Conservation (phyloP, 2,113 vertebrate species). For the Percina caprodes region DNA sequence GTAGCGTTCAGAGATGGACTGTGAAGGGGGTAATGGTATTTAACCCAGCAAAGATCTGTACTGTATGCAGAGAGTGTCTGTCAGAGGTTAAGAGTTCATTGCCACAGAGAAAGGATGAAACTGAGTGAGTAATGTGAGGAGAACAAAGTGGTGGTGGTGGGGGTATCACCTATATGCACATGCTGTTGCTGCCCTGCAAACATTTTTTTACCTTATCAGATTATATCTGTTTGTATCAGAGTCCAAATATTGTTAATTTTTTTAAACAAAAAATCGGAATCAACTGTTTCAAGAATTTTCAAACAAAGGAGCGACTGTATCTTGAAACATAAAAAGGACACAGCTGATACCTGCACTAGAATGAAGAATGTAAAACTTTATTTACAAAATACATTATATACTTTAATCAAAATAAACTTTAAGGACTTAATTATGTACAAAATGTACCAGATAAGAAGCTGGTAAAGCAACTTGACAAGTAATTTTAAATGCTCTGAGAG, state of each 20-base stretch:
- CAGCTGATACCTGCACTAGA: neutral
- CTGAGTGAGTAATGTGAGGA: neutral
- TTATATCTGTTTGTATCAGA: neutral
- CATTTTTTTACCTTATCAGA: neutral
- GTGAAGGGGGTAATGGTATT: neutral
- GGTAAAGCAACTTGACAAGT: neutral
- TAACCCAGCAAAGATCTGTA: conserved; percentile 12
- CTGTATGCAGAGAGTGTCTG: conserved; percentile 6
- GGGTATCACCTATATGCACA: neutral
- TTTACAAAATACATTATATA: too few relatives aligned
- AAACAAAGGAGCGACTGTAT: neutral
- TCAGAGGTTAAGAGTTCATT: conserved; percentile 28
- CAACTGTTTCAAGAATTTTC: neutral
- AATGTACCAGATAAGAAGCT: neutral
- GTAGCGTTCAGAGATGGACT: conserved; percentile 4
- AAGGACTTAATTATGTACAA: neutral
- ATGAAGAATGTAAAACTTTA: neutral
- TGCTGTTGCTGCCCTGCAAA: neutral
- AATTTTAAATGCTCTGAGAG: neutral
- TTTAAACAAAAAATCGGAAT: neutral
- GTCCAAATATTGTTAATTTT: neutral
- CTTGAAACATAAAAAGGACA: neutral
- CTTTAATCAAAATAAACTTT: neutral
- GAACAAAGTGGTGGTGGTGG: neutral
- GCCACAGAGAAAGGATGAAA: neutral